Evolutionary conservation across 2,113 vertebrate species (phyloP), one percentile per base, ranked within the genome.

Genomic region (Prionailurus bengalensis): DNA sequence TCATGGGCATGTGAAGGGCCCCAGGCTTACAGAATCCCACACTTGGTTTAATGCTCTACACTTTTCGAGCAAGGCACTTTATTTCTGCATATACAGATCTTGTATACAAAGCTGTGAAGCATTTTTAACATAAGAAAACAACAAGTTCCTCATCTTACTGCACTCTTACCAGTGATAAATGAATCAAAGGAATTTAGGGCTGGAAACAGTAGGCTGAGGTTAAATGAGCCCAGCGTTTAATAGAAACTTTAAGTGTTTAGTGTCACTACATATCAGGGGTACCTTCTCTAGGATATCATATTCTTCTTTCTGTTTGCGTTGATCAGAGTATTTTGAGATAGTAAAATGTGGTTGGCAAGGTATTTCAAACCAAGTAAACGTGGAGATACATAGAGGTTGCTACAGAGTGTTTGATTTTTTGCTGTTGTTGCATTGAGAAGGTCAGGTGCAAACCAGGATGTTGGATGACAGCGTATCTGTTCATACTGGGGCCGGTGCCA

Each of bases 111-210:
- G 36, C 25, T 23, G 25, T 17, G 36, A 9, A 68, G 53, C 42
- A 84, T 89, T 83, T 94, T 85, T 51, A 66, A 83, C 53, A 74
- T 42, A 90, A 55, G 90, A 86, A 78, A 71, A n/a, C 21, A 82
- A 29, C 29, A 14, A 31, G 4, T 55, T 78, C n/a, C 53, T 89
- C 12, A 39, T 58, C 23, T 88, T 94, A 58, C 0, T 76, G 65
- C 3, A 27, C 27, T 89, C 14, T 97, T 79, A 63, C 4, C 19
- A n/a, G 1, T 58, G 53, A 42, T 65, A 94, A 81, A 68, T 7
- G 25, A 88, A 79, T 55, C 29, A 73, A 63, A 90, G 84, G 36
- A 73, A 90, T 92, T 82, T 87, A 84, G 53, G 11, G 8, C 16
- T 84, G 63, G 48, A 70, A 89, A 94, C 16, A 48, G 85, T 83